A percentile compares a stretch with the other conserved stretches of the same genome.
phyloP scores from a whole-genome alignment of 2,113 vertebrate species.

The Danio rerio region GRCz12tu NC_133185.1:34321001-34321500 shows the following conservation, averaged over 20 bases:
- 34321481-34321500: conserved; percentile 27
- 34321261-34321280: conserved; percentile 46
- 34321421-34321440: conserved; percentile 46
- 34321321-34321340: conserved; percentile 50
- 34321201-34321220: conserved; percentile 34
- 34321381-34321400: background rate
- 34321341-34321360: conserved; percentile 40
- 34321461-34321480: conserved; percentile 43
- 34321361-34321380: conserved; percentile 23
- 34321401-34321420: conserved; percentile 49
- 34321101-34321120: background rate
- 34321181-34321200: conserved; percentile 26
- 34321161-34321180: background rate
- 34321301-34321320: conserved; percentile 61
- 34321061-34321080: too few relatives aligned
- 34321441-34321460: conserved; percentile 52
- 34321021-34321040: too few relatives aligned
- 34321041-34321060: too few relatives aligned
- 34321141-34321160: conserved; percentile 7
- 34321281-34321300: conserved; percentile 48
- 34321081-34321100: background rate
- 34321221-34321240: conserved; percentile 42
- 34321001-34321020: too few relatives aligned
- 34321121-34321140: background rate
- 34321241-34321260: conserved; percentile 50